These are phyloP conservation scores for Phoebastria nigripes DNA, from an alignment of 2,797 vertebrate genomes.

Conservation along the genomic window DNA sequence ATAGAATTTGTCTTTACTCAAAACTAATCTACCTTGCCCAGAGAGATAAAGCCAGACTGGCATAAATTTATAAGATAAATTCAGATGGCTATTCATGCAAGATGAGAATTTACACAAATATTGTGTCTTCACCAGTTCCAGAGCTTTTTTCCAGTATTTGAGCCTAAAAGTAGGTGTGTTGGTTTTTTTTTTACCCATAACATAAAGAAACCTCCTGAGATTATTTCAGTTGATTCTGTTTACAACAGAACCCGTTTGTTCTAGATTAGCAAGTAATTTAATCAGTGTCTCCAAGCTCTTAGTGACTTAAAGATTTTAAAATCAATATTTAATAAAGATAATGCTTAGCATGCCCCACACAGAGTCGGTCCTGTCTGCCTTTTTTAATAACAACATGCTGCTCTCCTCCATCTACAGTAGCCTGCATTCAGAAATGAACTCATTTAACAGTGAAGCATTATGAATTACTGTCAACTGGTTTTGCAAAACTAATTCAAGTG, in stretches of 20 bases:
- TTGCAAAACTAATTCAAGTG: slow-evolving; percentile 30
- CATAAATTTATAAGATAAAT: slow-evolving; percentile 24
- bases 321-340: slow-evolving; percentile 74
- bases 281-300: slow-evolving; percentile 52
- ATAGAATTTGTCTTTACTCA: neutral
- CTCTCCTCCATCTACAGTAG: neutral
- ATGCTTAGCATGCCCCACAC: slow-evolving; percentile 50
- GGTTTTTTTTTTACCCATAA: neutral
- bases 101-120: neutral
- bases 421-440: slow-evolving; percentile 4
- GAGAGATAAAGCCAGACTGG: neutral
- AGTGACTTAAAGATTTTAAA: slow-evolving; percentile 62
- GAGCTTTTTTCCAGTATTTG: neutral
- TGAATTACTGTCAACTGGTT: neutral
- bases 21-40: neutral
- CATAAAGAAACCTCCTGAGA: slow-evolving; percentile 9
- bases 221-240: slow-evolving; percentile 46
- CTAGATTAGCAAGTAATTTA: slow-evolving; percentile 64
- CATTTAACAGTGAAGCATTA: neutral
- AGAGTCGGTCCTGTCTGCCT: neutral
- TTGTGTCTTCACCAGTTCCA: neutral
- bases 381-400: slow-evolving; percentile 3
- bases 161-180: neutral
- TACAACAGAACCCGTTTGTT: slow-evolving; percentile 31
- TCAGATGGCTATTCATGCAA: neutral